phyloP scores from a whole-genome alignment of 2,113 vertebrate species.

The Bos indicus region DNA sequence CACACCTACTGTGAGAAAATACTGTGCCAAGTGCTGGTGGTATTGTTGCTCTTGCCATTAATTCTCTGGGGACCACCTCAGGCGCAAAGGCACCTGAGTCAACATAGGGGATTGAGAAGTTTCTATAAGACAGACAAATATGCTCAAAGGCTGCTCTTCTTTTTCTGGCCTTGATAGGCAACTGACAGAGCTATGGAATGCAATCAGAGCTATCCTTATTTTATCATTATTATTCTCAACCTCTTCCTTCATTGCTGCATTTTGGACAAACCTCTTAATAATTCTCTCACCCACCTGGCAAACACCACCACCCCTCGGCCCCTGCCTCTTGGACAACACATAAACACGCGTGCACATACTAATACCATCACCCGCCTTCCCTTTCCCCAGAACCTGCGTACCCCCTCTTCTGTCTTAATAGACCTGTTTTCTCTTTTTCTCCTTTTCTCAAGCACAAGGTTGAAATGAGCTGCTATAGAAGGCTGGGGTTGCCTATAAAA shows the following conservation, averaged over 20 bases:
- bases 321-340: not conserved
- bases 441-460: not conserved
- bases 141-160: not conserved
- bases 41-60: not conserved
- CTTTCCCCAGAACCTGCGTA: not conserved
- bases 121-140: not conserved
- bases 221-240: too few relatives aligned
- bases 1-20: not conserved
- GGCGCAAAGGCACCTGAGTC: not conserved
- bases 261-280: not conserved
- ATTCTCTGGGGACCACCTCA: not conserved
- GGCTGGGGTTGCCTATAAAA: not conserved
- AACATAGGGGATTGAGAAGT: not conserved
- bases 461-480: not conserved
- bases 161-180: not conserved
- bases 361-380: not conserved
- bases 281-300: not conserved
- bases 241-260: not conserved
- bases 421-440: not conserved
- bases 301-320: rapidly evolving
- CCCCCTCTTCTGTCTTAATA: not conserved
- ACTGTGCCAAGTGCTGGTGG: not conserved
- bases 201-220: not conserved
- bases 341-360: not conserved
- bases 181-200: not conserved